Evolutionary conservation across 2,797 vertebrate species (phyloP), one percentile per base, ranked within the genome.

Genomic region (Antrozous pallidus): DNA sequence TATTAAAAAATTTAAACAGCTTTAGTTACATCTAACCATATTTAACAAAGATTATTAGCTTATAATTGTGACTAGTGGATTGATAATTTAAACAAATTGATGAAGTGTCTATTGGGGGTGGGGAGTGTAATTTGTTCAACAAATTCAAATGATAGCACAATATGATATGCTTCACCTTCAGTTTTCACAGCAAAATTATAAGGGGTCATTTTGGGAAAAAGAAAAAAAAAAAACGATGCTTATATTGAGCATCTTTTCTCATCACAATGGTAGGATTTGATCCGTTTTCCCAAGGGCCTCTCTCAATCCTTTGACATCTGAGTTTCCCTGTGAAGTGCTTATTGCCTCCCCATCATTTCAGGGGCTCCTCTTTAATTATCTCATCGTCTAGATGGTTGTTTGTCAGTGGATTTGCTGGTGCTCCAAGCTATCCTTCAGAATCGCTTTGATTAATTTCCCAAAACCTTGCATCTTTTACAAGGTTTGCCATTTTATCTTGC

Each of bases 391-490:
- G 71, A 38, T 47, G 22, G 69, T 54, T 74, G 14, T 85, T 56
- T 79, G 80, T 26, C 79, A 0, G 0, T 7, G n/a, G 88, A 81
- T 54, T 70, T 33, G 31, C 75, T 1, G 10, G 3, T 49, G 74
- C 69, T 74, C 63, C 17, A 1, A n/a, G 54, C 82, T 67, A 12
- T 80, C 87, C 81, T 95, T 88, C 13, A 8, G 71, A 47, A 1
- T 49, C 51, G 0, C 54, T 84, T 83, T 79, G 77, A 89, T 92
- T 81, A 65, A 83, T 79, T 87, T 88, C 49, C 36, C 42, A 67
- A 89, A 86, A 56, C 86, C 87, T 56, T 7, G 22, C 63, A 8
- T 93, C 93, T 91, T 80, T 47, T 70, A 65, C 63, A 71, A 92
- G 90, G 79, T 54, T 26, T 36, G 69, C 73, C 0, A 0, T 73